phyloP scores from a whole-genome alignment of 2,888 invertebrate genomes.

The Orthosia gracilis region DNA sequence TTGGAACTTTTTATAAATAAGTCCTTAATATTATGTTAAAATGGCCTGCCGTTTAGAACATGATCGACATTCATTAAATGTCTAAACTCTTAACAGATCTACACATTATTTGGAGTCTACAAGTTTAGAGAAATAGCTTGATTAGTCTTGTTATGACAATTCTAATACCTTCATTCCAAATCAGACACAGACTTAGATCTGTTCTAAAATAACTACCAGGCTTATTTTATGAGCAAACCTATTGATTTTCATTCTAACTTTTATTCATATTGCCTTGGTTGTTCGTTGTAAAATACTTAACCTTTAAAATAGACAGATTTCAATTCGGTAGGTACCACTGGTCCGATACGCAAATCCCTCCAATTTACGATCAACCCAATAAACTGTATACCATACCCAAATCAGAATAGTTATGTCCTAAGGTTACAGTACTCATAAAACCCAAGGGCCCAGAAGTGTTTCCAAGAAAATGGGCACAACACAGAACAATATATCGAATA shows the following conservation, averaged over 20 bases:
- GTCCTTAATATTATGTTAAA: too few relatives aligned
- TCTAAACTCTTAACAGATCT: too few relatives aligned
- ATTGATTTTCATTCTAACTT: not conserved
- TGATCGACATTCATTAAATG: too few relatives aligned
- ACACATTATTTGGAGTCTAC: too few relatives aligned
- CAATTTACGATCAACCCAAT: slow-evolving; percentile 33
- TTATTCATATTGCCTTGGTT: not conserved
- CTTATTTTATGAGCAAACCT: not conserved
- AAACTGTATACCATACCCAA: slow-evolving; percentile 31
- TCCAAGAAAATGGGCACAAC: slow-evolving; percentile 37
- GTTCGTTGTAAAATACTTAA: not conserved
- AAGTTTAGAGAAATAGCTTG: too few relatives aligned
- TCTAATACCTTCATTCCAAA: too few relatives aligned
- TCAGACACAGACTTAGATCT: too few relatives aligned
- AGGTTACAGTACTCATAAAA: slow-evolving; percentile 41
- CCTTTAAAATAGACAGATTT: not conserved
- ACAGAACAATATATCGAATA: slow-evolving; percentile 45
- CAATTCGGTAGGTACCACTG: not conserved
- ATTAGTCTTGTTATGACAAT: too few relatives aligned
- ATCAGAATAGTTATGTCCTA: slow-evolving; percentile 20
- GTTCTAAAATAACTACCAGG: not conserved
- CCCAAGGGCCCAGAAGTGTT: slow-evolving; percentile 29
- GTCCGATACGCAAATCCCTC: not conserved
- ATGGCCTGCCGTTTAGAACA: too few relatives aligned
- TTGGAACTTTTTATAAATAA: too few relatives aligned